These are phyloP conservation scores for Psittacula cyanocephala DNA, from an alignment of 2,113 vertebrate species.

Conservation along the genomic window DNA sequence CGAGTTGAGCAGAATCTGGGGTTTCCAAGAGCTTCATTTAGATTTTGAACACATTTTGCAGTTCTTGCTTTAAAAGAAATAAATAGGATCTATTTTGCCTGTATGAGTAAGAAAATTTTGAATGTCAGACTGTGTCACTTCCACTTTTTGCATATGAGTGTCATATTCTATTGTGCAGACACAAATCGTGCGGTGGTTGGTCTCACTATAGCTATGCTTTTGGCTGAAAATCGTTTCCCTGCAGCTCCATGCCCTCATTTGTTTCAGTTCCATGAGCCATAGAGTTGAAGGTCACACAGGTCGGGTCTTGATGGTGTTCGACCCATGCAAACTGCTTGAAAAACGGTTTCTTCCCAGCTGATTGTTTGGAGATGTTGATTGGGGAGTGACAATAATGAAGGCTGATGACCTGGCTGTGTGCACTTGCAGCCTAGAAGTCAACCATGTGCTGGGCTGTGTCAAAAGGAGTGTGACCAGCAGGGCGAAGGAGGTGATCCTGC, in stretches of 20 bases:
- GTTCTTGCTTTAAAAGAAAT: background rate
- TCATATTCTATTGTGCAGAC: background rate
- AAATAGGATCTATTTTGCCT: background rate
- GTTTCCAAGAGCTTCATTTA: background rate
- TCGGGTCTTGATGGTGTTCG: background rate
- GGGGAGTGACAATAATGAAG: background rate
- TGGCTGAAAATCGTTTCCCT: background rate
- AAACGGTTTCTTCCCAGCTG: background rate
- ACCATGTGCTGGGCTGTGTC: background rate
- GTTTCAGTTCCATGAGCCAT: background rate
- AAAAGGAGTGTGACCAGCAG: background rate
- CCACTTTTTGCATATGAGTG: background rate
- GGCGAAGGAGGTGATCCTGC: background rate
- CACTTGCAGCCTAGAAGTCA: background rate
- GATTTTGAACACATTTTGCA: background rate
- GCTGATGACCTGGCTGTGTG: background rate
- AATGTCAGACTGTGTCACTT: background rate
- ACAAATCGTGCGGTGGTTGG: background rate
- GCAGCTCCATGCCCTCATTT: background rate
- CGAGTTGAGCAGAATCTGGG: background rate
- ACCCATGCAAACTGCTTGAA: background rate
- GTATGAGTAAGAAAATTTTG: background rate
- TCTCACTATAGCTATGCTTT: background rate
- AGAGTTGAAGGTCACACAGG: background rate
- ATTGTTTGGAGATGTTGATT: accelerated